A percentile compares a stretch with the other conserved stretches of the same genome.
Conservation (phyloP, 2,113 vertebrate genomes). For the Lophius piscatorius region DNA sequence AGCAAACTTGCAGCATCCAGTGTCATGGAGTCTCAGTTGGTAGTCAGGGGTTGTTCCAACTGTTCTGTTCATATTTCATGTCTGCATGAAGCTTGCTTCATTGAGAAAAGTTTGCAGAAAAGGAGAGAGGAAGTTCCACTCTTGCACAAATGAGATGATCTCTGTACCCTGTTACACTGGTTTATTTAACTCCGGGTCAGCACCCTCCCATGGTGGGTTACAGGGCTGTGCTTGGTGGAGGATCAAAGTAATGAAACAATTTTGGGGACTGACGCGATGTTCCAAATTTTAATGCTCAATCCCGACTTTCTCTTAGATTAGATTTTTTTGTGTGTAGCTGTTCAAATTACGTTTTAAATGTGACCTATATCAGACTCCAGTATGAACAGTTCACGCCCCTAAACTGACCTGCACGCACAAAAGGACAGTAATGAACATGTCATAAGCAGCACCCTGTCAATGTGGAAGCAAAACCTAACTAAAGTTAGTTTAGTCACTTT, state of each 20-base stretch:
- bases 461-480: too few relatives aligned
- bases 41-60: not conserved
- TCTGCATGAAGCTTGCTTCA: not conserved
- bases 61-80: too few relatives aligned
- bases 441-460: too few relatives aligned
- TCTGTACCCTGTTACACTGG: not conserved
- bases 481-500: too few relatives aligned
- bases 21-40: not conserved
- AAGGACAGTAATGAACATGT: too few relatives aligned
- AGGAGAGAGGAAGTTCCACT: not conserved
- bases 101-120: constrained; percentile 1
- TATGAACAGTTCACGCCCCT: too few relatives aligned
- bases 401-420: too few relatives aligned
- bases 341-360: too few relatives aligned
- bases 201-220: not conserved
- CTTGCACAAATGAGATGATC: not conserved
- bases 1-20: not conserved
- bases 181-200: constrained; percentile 7
- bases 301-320: too few relatives aligned
- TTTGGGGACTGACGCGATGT: not conserved
- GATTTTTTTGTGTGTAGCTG: too few relatives aligned
- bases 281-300: too few relatives aligned
- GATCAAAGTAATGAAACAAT: not conserved
- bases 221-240: not conserved
- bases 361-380: too few relatives aligned